phyloP scores from a whole-genome alignment of 2,797 vertebrate species.

The Macrochelys suwanniensis region DNA sequence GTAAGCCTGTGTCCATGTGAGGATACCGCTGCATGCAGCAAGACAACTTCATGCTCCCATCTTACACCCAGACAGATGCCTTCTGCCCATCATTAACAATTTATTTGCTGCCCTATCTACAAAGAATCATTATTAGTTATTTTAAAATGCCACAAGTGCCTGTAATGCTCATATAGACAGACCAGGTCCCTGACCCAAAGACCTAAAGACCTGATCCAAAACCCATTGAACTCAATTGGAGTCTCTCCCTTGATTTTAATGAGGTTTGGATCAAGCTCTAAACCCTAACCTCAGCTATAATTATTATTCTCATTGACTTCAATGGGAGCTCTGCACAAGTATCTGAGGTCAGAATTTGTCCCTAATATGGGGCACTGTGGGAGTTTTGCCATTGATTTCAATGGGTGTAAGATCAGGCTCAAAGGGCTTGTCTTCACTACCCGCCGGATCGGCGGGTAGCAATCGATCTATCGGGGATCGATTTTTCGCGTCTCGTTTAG shows the following conservation, averaged over 20 bases:
- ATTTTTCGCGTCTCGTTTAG: no score
- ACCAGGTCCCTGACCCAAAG: background rate
- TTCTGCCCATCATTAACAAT: accelerated
- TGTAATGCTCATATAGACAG: background rate
- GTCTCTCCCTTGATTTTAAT: background rate
- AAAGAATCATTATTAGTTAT: background rate
- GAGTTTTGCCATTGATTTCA: background rate
- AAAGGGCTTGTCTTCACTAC: no score
- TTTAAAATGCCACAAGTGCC: background rate
- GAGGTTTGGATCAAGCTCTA: constrained; percentile 20
- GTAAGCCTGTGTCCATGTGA: background rate
- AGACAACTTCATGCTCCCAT: background rate
- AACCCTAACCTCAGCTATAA: background rate
- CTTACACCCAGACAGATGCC: accelerated
- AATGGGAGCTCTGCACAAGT: background rate
- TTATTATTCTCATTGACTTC: no score
- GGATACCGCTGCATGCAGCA: background rate
- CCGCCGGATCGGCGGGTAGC: no score
- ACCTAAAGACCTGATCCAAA: background rate
- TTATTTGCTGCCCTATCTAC: background rate
- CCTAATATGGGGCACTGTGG: background rate
- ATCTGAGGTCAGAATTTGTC: background rate
- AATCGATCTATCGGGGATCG: no score
- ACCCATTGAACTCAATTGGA: background rate
- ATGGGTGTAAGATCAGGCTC: background rate